phyloP scores from a whole-genome alignment of 2,888 invertebrate species.

The Pomacea canaliculata region DNA sequence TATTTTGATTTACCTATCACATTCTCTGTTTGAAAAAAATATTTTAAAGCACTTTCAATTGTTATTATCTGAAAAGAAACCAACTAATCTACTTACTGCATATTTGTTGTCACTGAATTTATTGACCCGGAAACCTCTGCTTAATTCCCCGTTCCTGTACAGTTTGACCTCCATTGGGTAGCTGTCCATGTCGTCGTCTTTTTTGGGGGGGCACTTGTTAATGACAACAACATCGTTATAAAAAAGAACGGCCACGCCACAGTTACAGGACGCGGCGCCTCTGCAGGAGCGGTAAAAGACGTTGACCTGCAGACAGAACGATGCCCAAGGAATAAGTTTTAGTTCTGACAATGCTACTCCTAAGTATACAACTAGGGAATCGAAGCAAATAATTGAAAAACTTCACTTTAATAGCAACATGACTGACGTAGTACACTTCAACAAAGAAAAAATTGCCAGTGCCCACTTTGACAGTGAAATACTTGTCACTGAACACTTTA shows the following conservation, averaged over 20 bases:
- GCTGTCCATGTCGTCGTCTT: conserved; percentile 1
- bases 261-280: conserved; percentile 41
- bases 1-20: no score
- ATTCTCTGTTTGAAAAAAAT: background rate
- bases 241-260: conserved; percentile 40
- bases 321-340: no score
- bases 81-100: conserved; percentile 23
- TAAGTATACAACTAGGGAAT: no score
- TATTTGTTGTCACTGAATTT: conserved; percentile 25
- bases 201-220: conserved; percentile 34
- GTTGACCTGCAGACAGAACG: conserved; percentile 34
- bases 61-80: no score
- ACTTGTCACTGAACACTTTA: no score
- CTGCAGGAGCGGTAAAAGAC: conserved; percentile 36
- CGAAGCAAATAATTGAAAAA: no score
- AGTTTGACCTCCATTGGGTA: conserved; percentile 35
- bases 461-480: no score
- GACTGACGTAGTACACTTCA: no score
- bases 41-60: background rate
- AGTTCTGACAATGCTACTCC: no score
- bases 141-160: conserved; percentile 39
- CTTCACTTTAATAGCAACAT: no score
- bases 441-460: no score
- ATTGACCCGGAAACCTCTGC: conserved; percentile 38
- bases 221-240: conserved; percentile 43